A percentile compares a stretch with the other conserved stretches of the same genome.
phyloP scores from a whole-genome alignment of 2,888 invertebrate species.

The Pollenia labialis region DNA sequence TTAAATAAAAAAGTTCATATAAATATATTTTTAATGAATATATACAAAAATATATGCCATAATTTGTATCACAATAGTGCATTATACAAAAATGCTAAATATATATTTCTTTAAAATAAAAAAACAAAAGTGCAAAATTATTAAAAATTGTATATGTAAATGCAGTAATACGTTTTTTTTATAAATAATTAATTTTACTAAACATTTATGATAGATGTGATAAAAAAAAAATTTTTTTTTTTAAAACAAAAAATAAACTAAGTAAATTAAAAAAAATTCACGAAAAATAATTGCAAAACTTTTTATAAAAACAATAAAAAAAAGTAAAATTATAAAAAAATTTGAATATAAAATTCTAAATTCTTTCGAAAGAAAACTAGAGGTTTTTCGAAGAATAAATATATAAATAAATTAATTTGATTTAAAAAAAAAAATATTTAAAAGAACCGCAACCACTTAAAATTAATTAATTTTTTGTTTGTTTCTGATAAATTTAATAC shows the following conservation, averaged over 20 bases:
- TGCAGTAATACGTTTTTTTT: slow-evolving; percentile 72
- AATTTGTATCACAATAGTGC: slow-evolving; percentile 35
- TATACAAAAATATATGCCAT: slow-evolving; percentile 49
- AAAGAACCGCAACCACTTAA: slow-evolving; percentile 85
- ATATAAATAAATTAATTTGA: slow-evolving; percentile 28
- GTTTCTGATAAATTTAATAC: slow-evolving; percentile 68
- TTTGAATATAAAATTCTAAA: slow-evolving; percentile 73
- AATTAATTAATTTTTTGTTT: slow-evolving; percentile 69
- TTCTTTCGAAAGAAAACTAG: slow-evolving; percentile 65
- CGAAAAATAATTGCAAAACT: slow-evolving; percentile 79
- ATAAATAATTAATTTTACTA: slow-evolving; percentile 27
- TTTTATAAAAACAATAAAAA: slow-evolving; percentile 49
- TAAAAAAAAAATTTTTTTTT: slow-evolving; percentile 9
- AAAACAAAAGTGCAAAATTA: slow-evolving; percentile 61
- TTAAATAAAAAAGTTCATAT: slow-evolving; percentile 32
- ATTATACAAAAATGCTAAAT: slow-evolving; percentile 56
- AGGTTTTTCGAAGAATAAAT: slow-evolving; percentile 33
- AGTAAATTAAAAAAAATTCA: slow-evolving; percentile 77
- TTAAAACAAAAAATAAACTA: slow-evolving; percentile 63
- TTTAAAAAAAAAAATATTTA: slow-evolving; percentile 75
- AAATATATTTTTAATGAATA: slow-evolving; percentile 38
- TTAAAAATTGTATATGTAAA: slow-evolving; percentile 40
- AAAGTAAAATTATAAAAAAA: slow-evolving; percentile 58
- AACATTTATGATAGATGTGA: slow-evolving; percentile 48
- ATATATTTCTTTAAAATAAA: slow-evolving; percentile 51